phyloP scores from a whole-genome alignment of 1,140 invertebrate species.

The Solen grandis region DNA sequence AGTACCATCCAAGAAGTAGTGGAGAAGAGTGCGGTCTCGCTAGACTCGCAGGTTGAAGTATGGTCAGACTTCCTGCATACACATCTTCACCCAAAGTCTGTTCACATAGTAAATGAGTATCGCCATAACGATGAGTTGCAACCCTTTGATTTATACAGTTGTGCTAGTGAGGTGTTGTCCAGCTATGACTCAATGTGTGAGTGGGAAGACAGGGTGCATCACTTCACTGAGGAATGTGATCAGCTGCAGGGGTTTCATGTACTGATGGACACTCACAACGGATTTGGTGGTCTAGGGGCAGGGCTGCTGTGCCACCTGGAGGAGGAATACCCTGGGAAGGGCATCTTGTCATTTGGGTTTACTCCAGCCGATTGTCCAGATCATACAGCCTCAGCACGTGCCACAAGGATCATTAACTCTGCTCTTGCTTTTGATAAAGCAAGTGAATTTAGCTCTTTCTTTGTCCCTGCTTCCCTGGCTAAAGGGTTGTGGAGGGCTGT shows the following conservation, averaged over 20 bases:
- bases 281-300: slow-evolving; percentile 88
- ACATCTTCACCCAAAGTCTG: slow-evolving; percentile 88
- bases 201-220: slow-evolving; percentile 89
- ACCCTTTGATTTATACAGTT: slow-evolving; percentile 87
- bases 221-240: slow-evolving; percentile 94
- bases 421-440: slow-evolving; percentile 61
- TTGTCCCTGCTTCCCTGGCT: slow-evolving; percentile 67
- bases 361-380: slow-evolving; percentile 63
- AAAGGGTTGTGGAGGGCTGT: slow-evolving; percentile 62
- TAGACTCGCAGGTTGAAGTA: slow-evolving; percentile 81
- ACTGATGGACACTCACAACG: slow-evolving; percentile 89
- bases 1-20: too few relatives aligned
- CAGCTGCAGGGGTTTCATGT: slow-evolving; percentile 88
- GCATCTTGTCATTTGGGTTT: slow-evolving; percentile 77
- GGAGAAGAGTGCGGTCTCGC: not conserved
- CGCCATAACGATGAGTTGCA: slow-evolving; percentile 83
- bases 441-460: slow-evolving; percentile 60
- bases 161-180: slow-evolving; percentile 87
- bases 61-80: slow-evolving; percentile 92
- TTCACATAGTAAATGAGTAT: slow-evolving; percentile 88
- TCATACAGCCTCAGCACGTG: slow-evolving; percentile 58
- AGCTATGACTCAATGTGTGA: slow-evolving; percentile 85
- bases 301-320: slow-evolving; percentile 87
- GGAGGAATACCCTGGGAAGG: slow-evolving; percentile 90
- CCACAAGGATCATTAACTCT: slow-evolving; percentile 68